Evolutionary conservation across 2,797 vertebrate species (phyloP), one percentile per base, ranked within the genome.

Genomic region (Syngnathus acus): DNA sequence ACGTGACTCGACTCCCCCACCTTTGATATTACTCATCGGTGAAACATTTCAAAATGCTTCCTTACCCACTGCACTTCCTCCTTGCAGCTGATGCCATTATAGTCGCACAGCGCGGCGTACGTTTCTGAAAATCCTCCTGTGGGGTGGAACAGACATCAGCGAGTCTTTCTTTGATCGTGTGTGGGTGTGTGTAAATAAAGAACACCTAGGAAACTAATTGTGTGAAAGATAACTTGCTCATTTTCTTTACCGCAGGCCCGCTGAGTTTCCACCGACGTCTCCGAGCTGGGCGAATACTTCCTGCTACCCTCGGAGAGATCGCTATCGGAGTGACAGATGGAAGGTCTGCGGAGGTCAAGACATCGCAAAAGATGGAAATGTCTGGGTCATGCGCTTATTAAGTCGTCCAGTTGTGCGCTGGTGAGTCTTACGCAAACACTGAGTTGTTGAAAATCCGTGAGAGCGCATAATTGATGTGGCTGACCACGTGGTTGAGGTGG

Each of bases 1-100:
- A 21, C 21, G 9, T 21, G 50, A 57, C 14, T 58, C 2, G 5
- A 37, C 21, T 58, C 26, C 55, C 32, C 26, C 55, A 7, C 14
- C 55, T 37, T 14, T 37, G 72, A 85, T 70, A 79, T 76, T 72
- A 80, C 55, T 66, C 72, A 68, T 82, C 73, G 86, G 17, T 51
- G 64, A 37, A 50, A 82, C 77, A 75, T 75, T 78, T 78, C 68
- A 75, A 76, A 73, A 72, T 80, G 75, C 81, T 78, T 75, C 78
- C 88, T 88, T 86, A 95, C 94, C 94, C 94, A 96, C 74, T 96
- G 94, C 77, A 96, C 94, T 88, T 95, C 94, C 86, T 96, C 94
- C 61, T 95, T 94, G 87, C 94, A 96, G 84, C 91, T 91, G 67
- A 95, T 92, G 63, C 94, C 93, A 65, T 96, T 96, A 86, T 96